Percentiles rank a stretch among this genome's conserved stretches.
These are phyloP conservation scores for Plecotus auritus DNA, from an alignment of 2,113 vertebrate genomes.

Conservation along the genomic window DNA sequence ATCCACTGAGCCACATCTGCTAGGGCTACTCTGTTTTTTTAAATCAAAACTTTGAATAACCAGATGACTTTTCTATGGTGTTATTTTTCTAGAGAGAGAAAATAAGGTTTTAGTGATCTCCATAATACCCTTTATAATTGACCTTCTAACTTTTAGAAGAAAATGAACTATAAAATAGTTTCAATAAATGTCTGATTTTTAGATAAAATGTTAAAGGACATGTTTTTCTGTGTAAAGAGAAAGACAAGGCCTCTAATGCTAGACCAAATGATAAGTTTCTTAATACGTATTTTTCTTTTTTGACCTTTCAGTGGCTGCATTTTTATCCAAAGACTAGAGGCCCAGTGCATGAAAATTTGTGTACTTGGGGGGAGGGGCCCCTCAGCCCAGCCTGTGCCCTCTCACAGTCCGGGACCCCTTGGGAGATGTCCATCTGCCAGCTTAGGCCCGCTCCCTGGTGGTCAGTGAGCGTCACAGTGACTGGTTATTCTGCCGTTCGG, in stretches of 20 bases:
- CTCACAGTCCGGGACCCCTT: too few species aligned
- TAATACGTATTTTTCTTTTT: not conserved
- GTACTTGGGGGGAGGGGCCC: too few species aligned
- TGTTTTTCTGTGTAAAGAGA: not conserved
- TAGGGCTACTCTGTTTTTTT: not conserved
- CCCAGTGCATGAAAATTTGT: too few species aligned
- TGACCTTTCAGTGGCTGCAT: not conserved
- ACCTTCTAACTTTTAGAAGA: slow-evolving; percentile 1
- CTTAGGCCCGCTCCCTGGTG: too few species aligned
- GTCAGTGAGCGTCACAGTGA: too few species aligned
- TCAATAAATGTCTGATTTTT: not conserved
- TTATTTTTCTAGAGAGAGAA: not conserved
- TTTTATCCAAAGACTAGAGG: not conserved
- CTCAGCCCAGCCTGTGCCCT: too few species aligned
- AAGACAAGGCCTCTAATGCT: not conserved
- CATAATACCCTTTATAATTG: not conserved
- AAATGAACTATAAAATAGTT: slow-evolving; percentile 17
- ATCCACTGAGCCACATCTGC: too few species aligned
- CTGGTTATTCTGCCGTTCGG: too few species aligned
- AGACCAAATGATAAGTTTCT: not conserved
- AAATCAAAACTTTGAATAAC: not conserved
- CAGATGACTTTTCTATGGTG: not conserved
- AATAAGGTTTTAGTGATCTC: not conserved
- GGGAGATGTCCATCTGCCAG: too few species aligned
- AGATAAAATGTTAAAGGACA: not conserved